A percentile compares a stretch with the other conserved stretches of the same genome.
These are phyloP conservation scores for Lates japonicus DNA, from an alignment of 2,797 vertebrate genomes.

Conservation along the genomic window DNA sequence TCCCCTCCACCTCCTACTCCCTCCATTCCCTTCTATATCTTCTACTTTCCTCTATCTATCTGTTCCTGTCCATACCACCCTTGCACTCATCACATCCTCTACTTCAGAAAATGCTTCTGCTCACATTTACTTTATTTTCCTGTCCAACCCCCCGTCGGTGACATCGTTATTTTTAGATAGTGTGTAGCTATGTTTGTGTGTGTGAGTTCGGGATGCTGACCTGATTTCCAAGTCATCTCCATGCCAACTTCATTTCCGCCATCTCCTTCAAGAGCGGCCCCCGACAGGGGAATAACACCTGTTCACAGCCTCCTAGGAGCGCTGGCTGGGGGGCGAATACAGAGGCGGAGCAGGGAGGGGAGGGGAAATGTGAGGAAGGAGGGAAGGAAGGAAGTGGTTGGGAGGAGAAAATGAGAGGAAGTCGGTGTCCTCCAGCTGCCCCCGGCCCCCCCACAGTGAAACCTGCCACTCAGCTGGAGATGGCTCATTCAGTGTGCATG, in stretches of 20 bases:
- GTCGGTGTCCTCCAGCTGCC: constrained; percentile 15
- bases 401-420: constrained; percentile 32
- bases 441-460: constrained; percentile 15
- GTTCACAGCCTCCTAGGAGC: constrained; percentile 50
- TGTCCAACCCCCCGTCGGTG: constrained; percentile 49
- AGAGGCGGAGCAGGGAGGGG: constrained; percentile 11
- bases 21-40: constrained; percentile 20
- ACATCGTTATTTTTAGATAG: constrained; percentile 74
- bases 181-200: constrained; percentile 48
- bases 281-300: constrained; percentile 66
- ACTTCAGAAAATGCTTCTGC: constrained; percentile 63
- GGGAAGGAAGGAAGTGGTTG: constrained; percentile 2
- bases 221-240: constrained; percentile 67
- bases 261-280: constrained; percentile 47
- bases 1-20: not conserved
- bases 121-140: constrained; percentile 74
- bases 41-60: constrained; percentile 35
- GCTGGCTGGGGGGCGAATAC: constrained; percentile 11
- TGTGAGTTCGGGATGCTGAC: constrained; percentile 65
- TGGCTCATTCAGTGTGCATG: constrained; percentile 47
- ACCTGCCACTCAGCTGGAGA: constrained; percentile 56
- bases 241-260: constrained; percentile 58
- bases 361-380: not conserved
- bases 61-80: constrained; percentile 54
- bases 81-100: constrained; percentile 55